Evolutionary conservation across 2,888 invertebrate genomes (phyloP).

Genomic region (Tinea semifulvella): DNA sequence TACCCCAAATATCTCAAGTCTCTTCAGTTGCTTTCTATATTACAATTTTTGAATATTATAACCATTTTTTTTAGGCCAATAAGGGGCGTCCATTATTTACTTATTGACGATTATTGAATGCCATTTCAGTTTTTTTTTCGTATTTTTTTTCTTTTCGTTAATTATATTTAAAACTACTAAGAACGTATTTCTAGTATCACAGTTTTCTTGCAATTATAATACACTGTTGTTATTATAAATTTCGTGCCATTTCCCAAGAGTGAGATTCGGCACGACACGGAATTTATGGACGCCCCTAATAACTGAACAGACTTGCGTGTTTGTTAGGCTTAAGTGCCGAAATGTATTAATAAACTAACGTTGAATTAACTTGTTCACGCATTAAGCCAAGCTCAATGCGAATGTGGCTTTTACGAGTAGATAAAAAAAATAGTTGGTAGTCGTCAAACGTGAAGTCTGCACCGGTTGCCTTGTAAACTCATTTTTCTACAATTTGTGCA

Average conservation of each 20-base stretch:
- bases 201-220: no score
- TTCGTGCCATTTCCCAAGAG: no score
- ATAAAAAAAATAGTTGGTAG: slow-evolving; percentile 46
- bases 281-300: background rate
- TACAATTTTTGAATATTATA: no score
- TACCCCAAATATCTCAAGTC: background rate
- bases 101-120: no score
- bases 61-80: no score
- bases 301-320: background rate
- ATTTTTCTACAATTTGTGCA: slow-evolving; percentile 51
- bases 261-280: no score
- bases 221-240: no score
- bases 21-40: background rate
- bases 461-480: slow-evolving; percentile 64
- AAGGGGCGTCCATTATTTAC: no score
- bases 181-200: no score
- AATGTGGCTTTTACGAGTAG: slow-evolving; percentile 54
- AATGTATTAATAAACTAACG: slow-evolving; percentile 6
- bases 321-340: background rate
- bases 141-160: no score
- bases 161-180: no score
- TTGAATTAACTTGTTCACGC: slow-evolving; percentile 53
- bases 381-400: slow-evolving; percentile 62
- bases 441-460: slow-evolving; percentile 64
- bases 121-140: no score